These are phyloP conservation scores for Tetragonula clypearis DNA, from an alignment of 1,140 invertebrate species.

Conservation along the genomic window DNA sequence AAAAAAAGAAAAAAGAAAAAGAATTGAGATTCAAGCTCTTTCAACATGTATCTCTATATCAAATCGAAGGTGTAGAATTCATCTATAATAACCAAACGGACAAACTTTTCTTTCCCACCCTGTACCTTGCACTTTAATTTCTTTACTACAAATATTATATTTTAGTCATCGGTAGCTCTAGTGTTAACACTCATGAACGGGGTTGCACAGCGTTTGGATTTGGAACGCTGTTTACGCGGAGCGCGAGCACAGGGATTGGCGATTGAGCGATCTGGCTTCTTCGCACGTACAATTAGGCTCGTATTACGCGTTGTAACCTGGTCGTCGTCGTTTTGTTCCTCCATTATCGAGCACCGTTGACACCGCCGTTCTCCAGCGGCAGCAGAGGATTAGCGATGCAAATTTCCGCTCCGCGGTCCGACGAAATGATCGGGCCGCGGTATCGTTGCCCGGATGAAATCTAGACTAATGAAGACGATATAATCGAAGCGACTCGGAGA, in stretches of 20 bases:
- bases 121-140: too few species aligned
- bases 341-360: conserved; percentile 22
- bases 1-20: too few species aligned
- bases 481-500: neutral
- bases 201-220: neutral
- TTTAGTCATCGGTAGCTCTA: too few species aligned
- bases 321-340: neutral
- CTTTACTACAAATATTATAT: too few species aligned
- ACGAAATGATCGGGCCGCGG: neutral
- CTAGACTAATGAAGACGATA: conserved; percentile 17
- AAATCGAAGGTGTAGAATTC: too few species aligned
- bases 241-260: too few species aligned
- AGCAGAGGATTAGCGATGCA: conserved; percentile 3
- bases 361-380: neutral
- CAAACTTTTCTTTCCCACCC: too few species aligned
- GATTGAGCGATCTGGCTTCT: conserved; percentile 17
- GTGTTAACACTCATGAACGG: neutral
- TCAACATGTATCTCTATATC: too few species aligned
- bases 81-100: too few species aligned
- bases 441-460: neutral
- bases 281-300: conserved; percentile 45
- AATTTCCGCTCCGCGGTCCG: neutral
- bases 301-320: neutral
- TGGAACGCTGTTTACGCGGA: neutral
- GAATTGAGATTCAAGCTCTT: too few species aligned